Evolutionary conservation across 1,140 invertebrate genomes (phyloP), one percentile per base, ranked within the genome.

Genomic region (Cydia amplana): DNA sequence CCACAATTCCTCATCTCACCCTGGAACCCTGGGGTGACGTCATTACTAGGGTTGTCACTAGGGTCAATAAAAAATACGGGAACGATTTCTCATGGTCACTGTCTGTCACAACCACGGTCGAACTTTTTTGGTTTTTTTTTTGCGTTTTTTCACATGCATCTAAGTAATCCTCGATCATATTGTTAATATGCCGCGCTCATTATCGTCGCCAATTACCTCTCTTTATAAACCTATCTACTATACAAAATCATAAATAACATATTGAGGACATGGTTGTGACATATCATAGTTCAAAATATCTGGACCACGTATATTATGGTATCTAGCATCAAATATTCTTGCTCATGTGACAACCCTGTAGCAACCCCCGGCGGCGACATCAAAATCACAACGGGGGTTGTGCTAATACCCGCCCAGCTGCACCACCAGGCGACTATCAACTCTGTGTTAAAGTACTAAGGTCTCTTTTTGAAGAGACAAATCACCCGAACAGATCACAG

Each of bases 301-400:
- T 46, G 43, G 7, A n/a, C n/a, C n/a, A n/a, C n/a, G n/a, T n/a
- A n/a, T n/a, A n/a, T n/a, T n/a, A n/a, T n/a, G n/a, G n/a, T n/a
- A n/a, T n/a, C n/a, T 3, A 51, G 2, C 10, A 51, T 46, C 14
- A 12, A 12, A 12, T 28, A 46, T 12, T 12, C 16, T 7, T n/a
- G n/a, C n/a, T n/a, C n/a, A 18, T 51, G 49, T 51, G 49, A 18
- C 49, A 51, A 51, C 49, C 49, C 49, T 51, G 18, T 4, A 14
- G 12, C 49, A 6, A 51, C 49, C 49, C n/a, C 49, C 49, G 36
- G n/a, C 16, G 16, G 49, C 12, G 49, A 51, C 49, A 51, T 51
- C 49, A 51, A 51, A 51, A 51, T 51, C 49, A 51, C 46, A 49
- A 49, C 49, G 49, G n/a, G 49, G 49, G 49, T 51, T 18, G 49